Conservation (phyloP, 1,140 invertebrate species). For the Conus ventricosus region DNA sequence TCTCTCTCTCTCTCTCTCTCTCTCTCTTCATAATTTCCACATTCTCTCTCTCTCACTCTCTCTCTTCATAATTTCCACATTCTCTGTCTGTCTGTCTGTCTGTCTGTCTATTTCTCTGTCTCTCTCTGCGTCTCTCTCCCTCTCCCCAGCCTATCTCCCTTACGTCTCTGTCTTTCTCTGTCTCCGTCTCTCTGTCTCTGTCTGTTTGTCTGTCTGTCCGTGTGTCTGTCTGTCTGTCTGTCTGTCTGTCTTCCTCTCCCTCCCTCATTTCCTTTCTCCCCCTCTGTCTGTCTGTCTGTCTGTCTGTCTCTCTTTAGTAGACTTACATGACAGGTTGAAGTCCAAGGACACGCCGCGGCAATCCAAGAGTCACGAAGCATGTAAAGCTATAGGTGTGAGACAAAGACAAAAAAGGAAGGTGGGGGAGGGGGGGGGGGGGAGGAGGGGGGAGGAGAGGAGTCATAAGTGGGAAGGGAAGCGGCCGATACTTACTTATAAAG, state of each 20-base stretch:
- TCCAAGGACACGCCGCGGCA: no score
- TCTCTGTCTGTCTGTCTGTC: no score
- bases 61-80: not conserved
- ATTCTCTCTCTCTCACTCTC: conserved; percentile 5
- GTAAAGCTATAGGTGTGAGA: not conserved
- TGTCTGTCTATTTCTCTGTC: not conserved
- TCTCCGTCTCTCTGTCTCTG: not conserved
- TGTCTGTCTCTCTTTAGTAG: not conserved
- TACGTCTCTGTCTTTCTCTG: not conserved
- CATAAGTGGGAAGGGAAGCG: not conserved
- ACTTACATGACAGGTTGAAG: no score
- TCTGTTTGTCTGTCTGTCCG: not conserved
- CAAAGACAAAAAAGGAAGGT: not conserved
- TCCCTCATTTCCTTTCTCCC: not conserved
- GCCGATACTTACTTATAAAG: no score
- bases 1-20: conserved; percentile 23
- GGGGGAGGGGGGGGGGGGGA: not conserved
- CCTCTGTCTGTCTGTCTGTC: not conserved
- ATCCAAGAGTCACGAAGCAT: no score
- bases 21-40: not conserved
- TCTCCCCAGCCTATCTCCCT: no score
- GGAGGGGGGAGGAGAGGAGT: not conserved
- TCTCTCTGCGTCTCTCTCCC: not conserved
- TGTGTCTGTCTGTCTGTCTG: not conserved
- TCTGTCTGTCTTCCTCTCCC: not conserved